Base-by-base conservation (phyloP, 2,113 vertebrate genomes). In the Ceyx margarethae region DNA sequence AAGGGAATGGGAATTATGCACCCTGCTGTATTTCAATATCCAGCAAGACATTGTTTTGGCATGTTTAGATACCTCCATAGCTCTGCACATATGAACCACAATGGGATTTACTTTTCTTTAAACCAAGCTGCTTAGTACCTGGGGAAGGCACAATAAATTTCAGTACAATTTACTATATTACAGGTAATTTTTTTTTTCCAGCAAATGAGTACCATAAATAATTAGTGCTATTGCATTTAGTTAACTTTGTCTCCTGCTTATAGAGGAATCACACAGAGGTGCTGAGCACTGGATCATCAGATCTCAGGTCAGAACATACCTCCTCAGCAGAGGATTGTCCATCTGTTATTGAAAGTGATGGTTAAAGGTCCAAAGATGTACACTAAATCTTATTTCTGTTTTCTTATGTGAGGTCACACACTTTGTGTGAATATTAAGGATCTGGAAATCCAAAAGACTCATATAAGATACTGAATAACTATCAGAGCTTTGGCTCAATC, bases 11-110 rank as follows among this genome's bases (percentile, higher is more conserved):
- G 86, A 90, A 53, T 93, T 81, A 56, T 1, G 1, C 35, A 88
- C 61, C 80, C 81, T 86, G 77, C 33, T 81, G 80, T 56, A 60
- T 92, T 84, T 84, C 66, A 81, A 53, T 67, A 92, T 60, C 51
- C 86, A 90, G 33, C 46, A 72, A 81, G 65, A 48, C 77, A 71
- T 71, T 1, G 2, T 53, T 81, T 81, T 67, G 86, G 46, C 56
- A 11, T 54, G 69, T 78, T 86, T 72, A 64, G 57, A 43, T 78
- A 29, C n/a, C 29, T 53, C 40, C n/a, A 43, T 4, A 81, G 65
- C 43, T 68, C 78, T 67, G 43, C 28, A 61, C n/a, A 28, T 15
- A 17, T 5, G 37, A 45, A 60, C 25, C 33, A 73, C 64, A n/a
- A 31, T 29, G 56, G 65, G 46, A 50, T 88, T 85, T 62, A 46